A percentile compares a stretch with the other conserved stretches of the same genome.
These are phyloP conservation scores for Xestia rhomboidea DNA, from an alignment of 2,888 invertebrate species.

Conservation along the genomic window DNA sequence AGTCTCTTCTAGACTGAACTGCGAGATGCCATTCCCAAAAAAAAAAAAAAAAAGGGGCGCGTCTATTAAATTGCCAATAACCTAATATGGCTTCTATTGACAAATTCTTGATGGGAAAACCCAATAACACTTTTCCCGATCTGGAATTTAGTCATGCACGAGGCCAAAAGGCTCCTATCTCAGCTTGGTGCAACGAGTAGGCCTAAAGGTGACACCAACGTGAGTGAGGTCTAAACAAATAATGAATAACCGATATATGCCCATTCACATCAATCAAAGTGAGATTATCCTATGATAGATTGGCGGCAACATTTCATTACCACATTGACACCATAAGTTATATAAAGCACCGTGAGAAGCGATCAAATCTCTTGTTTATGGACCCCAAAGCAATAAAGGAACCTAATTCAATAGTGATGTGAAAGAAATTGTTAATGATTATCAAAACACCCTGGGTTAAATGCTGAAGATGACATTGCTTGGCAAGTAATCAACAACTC, in stretches of 20 bases:
- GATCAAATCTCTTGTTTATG: neutral
- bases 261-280: slow-evolving; percentile 23
- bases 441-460: neutral
- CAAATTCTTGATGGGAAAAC: neutral
- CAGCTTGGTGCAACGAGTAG: neutral
- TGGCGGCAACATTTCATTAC: slow-evolving; percentile 8
- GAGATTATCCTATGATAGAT: slow-evolving; percentile 48
- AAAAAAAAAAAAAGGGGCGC: no score
- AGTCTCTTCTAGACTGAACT: no score
- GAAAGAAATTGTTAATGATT: neutral
- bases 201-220: neutral
- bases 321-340: slow-evolving; percentile 1
- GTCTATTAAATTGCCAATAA: neutral
- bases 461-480: neutral
- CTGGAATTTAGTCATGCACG: neutral
- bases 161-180: neutral
- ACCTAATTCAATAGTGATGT: neutral
- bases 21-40: no score
- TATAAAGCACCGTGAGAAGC: neutral
- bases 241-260: slow-evolving; percentile 1
- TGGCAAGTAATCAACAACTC: neutral
- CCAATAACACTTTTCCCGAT: neutral
- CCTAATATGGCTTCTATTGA: neutral
- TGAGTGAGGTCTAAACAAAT: neutral
- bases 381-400: neutral